These are phyloP conservation scores for Galaxea fascicularis DNA, from an alignment of 92 coral and sea anemone genomes.

Conservation along the genomic window DNA sequence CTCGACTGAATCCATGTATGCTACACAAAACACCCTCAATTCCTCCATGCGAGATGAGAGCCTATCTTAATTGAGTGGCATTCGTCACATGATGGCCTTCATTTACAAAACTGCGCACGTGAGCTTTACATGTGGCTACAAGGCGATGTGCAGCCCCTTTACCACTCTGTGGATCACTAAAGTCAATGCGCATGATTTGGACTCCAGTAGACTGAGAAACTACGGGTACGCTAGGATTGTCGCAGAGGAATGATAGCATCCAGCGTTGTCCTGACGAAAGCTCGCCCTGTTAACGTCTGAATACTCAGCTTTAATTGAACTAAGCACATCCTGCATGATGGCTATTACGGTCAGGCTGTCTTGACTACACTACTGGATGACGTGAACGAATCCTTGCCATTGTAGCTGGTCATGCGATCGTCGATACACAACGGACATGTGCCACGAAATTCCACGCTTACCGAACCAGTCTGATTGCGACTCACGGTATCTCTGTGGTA, in stretches of 20 bases:
- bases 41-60: constrained; percentile 40
- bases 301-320: background rate
- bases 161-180: no score
- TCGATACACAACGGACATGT: no score
- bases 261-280: constrained; percentile 13
- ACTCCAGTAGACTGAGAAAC: background rate
- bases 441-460: constrained; percentile 19
- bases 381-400: no score
- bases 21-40: constrained; percentile 22
- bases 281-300: no score
- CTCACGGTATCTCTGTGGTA: constrained; percentile 18
- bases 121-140: constrained; percentile 49
- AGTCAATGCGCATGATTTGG: background rate
- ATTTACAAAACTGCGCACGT: constrained; percentile 30
- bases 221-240: constrained; percentile 26
- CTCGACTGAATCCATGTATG: constrained; percentile 15
- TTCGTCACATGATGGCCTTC: constrained; percentile 32
- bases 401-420: no score
- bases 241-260: constrained; percentile 23
- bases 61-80: constrained; percentile 18
- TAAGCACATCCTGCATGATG: constrained; percentile 9
- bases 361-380: constrained; percentile 11
- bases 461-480: constrained; percentile 4
- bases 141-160: constrained; percentile 51
- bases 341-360: background rate